Conservation (phyloP, 2,888 invertebrate genomes). For the Galeopsomyia nigrocyanea region DNA sequence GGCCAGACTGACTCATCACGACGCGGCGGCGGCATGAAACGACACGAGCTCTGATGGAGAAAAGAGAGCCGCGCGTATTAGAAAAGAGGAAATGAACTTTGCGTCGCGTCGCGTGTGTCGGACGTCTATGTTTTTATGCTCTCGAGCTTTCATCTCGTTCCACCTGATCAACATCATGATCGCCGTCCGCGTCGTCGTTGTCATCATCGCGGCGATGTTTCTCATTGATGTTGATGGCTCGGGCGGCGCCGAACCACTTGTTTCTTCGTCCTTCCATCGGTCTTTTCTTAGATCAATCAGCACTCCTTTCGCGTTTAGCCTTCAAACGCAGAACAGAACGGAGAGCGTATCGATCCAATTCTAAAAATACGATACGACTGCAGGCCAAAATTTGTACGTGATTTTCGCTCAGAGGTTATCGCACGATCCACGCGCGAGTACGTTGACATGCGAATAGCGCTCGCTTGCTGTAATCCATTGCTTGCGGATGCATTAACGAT, state of each 20-base stretch:
- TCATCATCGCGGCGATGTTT: background rate
- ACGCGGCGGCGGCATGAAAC: background rate
- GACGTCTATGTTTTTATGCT: background rate
- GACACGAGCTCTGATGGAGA: background rate
- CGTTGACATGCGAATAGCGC: too few relatives aligned
- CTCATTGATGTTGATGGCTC: conserved; percentile 13
- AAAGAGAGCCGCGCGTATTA: conserved; percentile 8
- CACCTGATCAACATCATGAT: background rate
- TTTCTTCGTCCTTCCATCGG: background rate
- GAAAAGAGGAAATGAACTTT: conserved; percentile 11
- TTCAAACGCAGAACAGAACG: too few relatives aligned
- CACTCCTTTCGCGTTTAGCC: too few relatives aligned
- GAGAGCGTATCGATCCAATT: too few relatives aligned
- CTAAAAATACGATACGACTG: background rate
- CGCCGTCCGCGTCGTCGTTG: background rate
- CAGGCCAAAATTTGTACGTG: background rate
- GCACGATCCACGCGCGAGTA: too few relatives aligned
- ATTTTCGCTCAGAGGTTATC: background rate
- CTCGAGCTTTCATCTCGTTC: too few relatives aligned
- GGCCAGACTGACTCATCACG: conserved; percentile 60
- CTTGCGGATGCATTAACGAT: too few relatives aligned
- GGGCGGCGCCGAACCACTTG: conserved; percentile 4
- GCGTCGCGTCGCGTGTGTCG: conserved; percentile 21
- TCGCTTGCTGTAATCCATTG: too few relatives aligned
- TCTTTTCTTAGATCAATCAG: too few relatives aligned